Base-by-base conservation (phyloP, 2,888 invertebrate genomes). In the Chymomyza caudatula region DNA sequence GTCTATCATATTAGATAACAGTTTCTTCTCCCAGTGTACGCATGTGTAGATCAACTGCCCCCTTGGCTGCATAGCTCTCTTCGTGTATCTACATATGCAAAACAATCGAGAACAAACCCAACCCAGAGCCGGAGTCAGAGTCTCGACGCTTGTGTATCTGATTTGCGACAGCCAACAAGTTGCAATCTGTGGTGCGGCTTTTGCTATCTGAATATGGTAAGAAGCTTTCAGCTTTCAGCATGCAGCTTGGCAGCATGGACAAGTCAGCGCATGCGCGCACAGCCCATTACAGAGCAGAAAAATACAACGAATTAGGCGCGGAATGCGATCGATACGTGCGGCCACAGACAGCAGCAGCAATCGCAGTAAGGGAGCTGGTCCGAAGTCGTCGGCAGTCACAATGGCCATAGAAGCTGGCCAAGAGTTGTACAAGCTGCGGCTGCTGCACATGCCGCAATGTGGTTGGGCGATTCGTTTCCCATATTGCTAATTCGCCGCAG, bases 281-380 rank as follows among this genome's bases (percentile, higher is more conserved):
- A 49, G 13, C 53, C 19, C 54, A 55, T 25, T 51, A 55, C 72
- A 67, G 63, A 63, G 67, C 51, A 81, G 66, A 80, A 83, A 77
- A 85, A 81, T 79, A 74, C 77, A 70, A 86, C 87, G 83, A 86
- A 83, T 83, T 83, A 83, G 83, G 86, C 83, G 83, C 84, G 83
- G 87, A 83, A 83, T 83, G 86, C 87, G 87, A 83, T 83, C 87
- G 83, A 86, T 85, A 83, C 87, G 83, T 86, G 85, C 85, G 73
- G 82, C 77, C 77, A 85, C 20, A 52, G 29, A 53, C 37, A 51
- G 73, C 78, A 76, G 74, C 77, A 71, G 73, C 71, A 73, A n/a
- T n/a, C n/a, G 69, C 68, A 56, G 29, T 42, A 55, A 37, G 29
- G 23, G 51, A 66, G 62, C 63, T 66, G 47, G 6, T n/a, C 47